Percentiles rank a stretch among this genome's conserved stretches.
Evolutionary conservation across 2,113 vertebrate genomes (phyloP).

Genomic region (Bufo gargarizans): DNA sequence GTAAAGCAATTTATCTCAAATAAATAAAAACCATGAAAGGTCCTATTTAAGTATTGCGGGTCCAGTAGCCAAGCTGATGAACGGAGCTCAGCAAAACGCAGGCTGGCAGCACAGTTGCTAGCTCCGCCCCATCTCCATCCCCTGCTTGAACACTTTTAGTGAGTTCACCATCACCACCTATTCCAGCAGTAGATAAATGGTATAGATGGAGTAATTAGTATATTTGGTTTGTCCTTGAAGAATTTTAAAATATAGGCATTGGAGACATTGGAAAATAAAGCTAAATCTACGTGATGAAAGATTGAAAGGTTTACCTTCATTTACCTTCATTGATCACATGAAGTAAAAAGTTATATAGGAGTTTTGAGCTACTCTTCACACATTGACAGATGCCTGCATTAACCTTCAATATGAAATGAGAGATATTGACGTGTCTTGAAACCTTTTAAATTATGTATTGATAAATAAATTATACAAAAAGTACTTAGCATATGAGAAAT

Average conservation of each 20-base stretch:
- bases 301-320: not conserved
- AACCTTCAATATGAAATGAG: slow-evolving; percentile 37
- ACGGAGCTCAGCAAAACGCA: too few relatives aligned
- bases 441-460: slow-evolving; percentile 32
- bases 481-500: slow-evolving; percentile 52
- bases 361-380: slow-evolving; percentile 49
- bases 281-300: not conserved
- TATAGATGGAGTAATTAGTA: not conserved
- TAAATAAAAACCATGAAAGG: too few relatives aligned
- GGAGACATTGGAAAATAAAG: slow-evolving; percentile 3
- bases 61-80: too few relatives aligned
- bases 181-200: not conserved
- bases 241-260: slow-evolving; percentile 27
- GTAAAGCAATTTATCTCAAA: too few relatives aligned
- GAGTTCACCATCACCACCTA: too few relatives aligned
- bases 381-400: slow-evolving; percentile 48
- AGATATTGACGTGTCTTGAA: slow-evolving; percentile 39
- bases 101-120: too few relatives aligned
- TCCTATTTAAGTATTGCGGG: too few relatives aligned
- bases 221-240: not conserved
- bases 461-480: slow-evolving; percentile 54
- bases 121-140: too few relatives aligned
- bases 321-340: slow-evolving; percentile 38
- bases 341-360: slow-evolving; percentile 4
- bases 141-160: too few relatives aligned